Conservation (phyloP, 2,888 invertebrate genomes). For the Sicus ferrugineus region DNA sequence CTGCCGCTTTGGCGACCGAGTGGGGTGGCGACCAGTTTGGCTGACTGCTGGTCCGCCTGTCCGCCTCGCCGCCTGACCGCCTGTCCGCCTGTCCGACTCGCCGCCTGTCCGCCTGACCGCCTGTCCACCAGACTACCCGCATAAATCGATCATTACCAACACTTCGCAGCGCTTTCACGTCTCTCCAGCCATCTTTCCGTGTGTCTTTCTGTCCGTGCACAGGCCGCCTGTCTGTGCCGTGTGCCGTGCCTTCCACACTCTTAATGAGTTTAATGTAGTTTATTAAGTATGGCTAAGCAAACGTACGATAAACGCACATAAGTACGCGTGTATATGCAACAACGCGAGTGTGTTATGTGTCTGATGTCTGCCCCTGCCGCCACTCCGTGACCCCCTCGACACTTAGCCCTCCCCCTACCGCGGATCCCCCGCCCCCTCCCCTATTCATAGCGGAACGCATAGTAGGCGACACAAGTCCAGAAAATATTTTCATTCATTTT, state of each 20-base stretch:
- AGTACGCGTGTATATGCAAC: constrained; percentile 5
- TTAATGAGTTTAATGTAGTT: constrained; percentile 31
- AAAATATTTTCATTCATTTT: constrained; percentile 32
- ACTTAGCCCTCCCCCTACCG: not conserved
- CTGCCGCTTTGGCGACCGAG: not conserved
- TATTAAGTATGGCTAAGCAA: constrained; percentile 20
- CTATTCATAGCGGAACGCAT: not conserved
- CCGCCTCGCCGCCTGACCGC: not conserved
- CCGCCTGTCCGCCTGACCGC: not conserved
- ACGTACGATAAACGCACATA: not conserved
- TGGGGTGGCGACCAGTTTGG: not conserved
- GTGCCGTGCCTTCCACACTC: constrained; percentile 3
- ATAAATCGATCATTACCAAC: not conserved
- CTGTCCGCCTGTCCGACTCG: not conserved
- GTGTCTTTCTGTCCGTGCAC: not conserved
- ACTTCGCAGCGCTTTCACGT: not conserved
- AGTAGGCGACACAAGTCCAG: constrained; percentile 32
- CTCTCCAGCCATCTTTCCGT: not conserved
- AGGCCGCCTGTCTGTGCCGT: not conserved
- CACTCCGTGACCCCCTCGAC: not conserved
- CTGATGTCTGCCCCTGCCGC: not conserved
- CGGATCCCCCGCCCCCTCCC: not conserved
- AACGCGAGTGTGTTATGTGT: constrained; percentile 24
- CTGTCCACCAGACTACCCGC: not conserved
- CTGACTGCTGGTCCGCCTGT: not conserved